Conservation (phyloP, 2,888 invertebrate genomes). For the Pseudanteris insignis region DNA sequence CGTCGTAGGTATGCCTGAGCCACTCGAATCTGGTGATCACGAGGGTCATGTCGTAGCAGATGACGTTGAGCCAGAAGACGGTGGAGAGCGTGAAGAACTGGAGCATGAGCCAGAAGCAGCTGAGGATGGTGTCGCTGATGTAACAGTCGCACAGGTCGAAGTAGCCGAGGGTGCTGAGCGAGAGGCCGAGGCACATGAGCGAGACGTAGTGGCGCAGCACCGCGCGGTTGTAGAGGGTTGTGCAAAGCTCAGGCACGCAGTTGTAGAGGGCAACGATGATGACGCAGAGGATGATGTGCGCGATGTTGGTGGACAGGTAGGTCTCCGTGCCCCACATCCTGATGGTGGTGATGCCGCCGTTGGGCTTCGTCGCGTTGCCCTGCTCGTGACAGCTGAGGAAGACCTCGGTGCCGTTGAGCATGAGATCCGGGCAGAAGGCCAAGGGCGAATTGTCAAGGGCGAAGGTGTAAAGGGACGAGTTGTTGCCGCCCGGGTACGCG, state of each 20-base stretch:
- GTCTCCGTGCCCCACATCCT: conserved; percentile 56
- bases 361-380: conserved; percentile 16
- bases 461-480: conserved; percentile 12
- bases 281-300: conserved; percentile 51
- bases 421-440: conserved; percentile 44
- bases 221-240: conserved; percentile 52
- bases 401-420: conserved; percentile 48
- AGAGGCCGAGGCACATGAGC: conserved; percentile 49
- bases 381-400: conserved; percentile 45
- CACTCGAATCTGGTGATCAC: conserved; percentile 53
- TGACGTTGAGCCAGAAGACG: conserved; percentile 55
- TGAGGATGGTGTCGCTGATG: conserved; percentile 33
- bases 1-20: conserved; percentile 45
- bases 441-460: conserved; percentile 9
- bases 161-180: conserved; percentile 47
- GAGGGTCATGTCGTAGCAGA: conserved; percentile 56
- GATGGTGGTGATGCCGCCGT: conserved; percentile 40
- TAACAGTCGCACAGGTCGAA: conserved; percentile 46
- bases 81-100: conserved; percentile 56
- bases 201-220: conserved; percentile 53
- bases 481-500: conserved; percentile 6
- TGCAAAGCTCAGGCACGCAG: conserved; percentile 50
- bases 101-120: conserved; percentile 47
- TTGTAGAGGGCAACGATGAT: conserved; percentile 52
- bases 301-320: conserved; percentile 54